phyloP scores from a whole-genome alignment of 2,888 invertebrate species.

The Rhaphigaster nebulosa region DNA sequence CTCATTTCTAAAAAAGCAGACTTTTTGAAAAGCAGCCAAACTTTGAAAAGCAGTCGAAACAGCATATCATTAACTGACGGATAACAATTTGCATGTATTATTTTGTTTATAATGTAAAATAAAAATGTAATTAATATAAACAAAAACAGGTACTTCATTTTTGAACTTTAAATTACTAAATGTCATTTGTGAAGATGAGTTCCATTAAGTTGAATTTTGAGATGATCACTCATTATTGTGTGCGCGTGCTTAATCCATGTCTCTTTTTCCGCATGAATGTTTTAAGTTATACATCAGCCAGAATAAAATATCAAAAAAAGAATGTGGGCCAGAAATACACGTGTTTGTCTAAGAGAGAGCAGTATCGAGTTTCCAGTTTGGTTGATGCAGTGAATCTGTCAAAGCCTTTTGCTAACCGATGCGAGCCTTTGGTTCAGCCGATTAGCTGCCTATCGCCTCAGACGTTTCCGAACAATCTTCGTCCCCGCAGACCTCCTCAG shows the following conservation, averaged over 20 bases:
- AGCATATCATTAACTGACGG: no score
- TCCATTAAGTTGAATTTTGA: no score
- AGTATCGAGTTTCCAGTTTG: conserved; percentile 38
- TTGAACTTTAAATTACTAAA: no score
- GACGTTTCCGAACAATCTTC: conserved; percentile 4
- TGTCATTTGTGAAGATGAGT: no score
- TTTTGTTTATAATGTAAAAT: no score
- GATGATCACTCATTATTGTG: no score
- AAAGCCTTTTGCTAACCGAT: conserved; percentile 2
- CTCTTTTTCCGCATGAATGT: not conserved
- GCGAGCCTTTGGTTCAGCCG: not conserved
- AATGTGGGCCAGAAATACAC: not conserved
- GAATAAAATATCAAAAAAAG: not conserved
- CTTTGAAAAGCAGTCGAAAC: no score
- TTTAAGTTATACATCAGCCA: not conserved
- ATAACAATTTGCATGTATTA: no score
- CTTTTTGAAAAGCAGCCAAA: no score
- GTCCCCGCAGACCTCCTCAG: not conserved
- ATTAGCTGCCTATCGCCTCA: conserved; percentile 36
- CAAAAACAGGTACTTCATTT: no score
- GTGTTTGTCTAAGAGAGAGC: conserved; percentile 29
- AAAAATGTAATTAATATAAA: no score
- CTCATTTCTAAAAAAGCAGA: no score
- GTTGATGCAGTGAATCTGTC: conserved; percentile 32
- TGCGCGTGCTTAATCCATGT: not conserved